Evolutionary conservation across 92 coral and sea anemone genomes (phyloP).

Genomic region (Diadumene lineata): DNA sequence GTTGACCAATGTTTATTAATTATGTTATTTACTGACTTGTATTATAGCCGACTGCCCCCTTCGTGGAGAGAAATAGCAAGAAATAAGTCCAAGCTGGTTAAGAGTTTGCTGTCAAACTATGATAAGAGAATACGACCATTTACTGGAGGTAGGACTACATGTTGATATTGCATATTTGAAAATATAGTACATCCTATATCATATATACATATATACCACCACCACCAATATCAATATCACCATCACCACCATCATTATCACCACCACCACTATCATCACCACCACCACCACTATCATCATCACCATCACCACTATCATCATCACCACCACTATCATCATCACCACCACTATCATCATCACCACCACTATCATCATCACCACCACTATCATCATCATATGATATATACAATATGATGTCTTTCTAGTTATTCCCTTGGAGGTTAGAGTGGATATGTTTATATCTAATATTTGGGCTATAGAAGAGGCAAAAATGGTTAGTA

Average conservation of each 20-base stretch:
- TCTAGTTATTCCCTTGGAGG: conserved; percentile 80
- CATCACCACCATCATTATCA: no score
- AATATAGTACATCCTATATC: neutral
- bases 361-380: no score
- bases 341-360: no score
- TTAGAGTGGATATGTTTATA: conserved; percentile 83
- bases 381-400: no score
- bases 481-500: conserved; percentile 89
- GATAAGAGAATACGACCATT: conserved; percentile 88
- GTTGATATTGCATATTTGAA: neutral
- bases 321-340: no score
- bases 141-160: conserved; percentile 67
- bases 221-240: neutral
- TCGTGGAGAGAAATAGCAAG: conserved; percentile 75
- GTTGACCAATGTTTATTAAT: no score
- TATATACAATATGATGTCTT: no score
- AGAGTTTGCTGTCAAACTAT: conserved; percentile 45
- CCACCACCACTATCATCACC: no score
- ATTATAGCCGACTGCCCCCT: neutral
- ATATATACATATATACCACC: neutral
- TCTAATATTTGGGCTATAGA: conserved; percentile 99
- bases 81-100: conserved; percentile 66
- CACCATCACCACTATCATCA: no score
- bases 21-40: no score
- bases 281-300: no score